These are phyloP conservation scores for Leptocoma aspasia DNA, from an alignment of 2,113 vertebrate species.

Conservation along the genomic window DNA sequence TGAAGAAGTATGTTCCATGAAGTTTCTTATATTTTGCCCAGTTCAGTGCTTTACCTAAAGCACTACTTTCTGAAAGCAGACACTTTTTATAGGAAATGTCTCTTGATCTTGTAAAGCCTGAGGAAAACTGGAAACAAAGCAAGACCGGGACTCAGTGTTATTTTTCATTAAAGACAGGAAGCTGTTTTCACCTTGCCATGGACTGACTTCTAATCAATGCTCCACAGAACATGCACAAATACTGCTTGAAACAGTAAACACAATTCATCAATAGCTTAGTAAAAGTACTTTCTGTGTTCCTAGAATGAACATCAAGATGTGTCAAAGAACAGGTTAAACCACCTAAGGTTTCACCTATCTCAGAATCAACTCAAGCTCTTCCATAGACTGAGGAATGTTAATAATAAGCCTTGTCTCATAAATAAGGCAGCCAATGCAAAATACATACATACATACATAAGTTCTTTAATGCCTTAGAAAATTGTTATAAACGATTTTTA, in stretches of 20 bases:
- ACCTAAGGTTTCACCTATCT: neutral
- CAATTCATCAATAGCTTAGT: neutral
- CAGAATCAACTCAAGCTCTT: neutral
- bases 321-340: neutral
- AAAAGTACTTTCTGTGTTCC: neutral
- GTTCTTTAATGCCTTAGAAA: neutral
- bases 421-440: neutral
- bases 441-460: neutral
- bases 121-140: neutral
- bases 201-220: neutral
- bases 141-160: neutral
- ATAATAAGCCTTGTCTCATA: neutral
- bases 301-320: neutral
- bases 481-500: neutral
- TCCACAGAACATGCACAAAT: neutral
- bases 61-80: neutral
- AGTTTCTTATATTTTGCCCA: neutral
- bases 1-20: fast-evolving
- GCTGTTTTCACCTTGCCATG: neutral
- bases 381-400: neutral
- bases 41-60: neutral
- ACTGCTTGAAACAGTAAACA: neutral
- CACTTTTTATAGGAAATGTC: neutral
- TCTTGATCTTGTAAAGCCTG: neutral
- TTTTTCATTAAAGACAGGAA: neutral